Evolutionary conservation across 2,113 vertebrate species (phyloP), one percentile per base, ranked within the genome.

Genomic region (Chlamydotis undulata): DNA sequence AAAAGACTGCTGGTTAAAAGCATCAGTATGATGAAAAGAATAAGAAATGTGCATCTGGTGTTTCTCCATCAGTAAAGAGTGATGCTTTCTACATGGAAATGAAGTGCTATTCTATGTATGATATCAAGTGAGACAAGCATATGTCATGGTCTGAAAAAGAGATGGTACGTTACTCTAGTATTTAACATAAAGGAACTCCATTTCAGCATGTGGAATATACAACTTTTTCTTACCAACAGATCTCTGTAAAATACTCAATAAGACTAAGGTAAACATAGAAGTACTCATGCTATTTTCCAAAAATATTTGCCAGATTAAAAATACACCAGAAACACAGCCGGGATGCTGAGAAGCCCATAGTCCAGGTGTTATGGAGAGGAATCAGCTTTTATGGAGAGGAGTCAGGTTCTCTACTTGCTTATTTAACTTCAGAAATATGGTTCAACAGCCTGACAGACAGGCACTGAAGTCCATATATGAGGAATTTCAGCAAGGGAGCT

Each of bases 291-390:
- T 50, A 23, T 71, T 96, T 96, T 73, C 35, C 14, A 79, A 56
- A 79, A 69, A 73, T 41, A 83, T 69, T 91, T 25, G n/a, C 88
- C 23, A 71, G 25, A n/a, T 92, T 93, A 67, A 94, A 95, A 93
- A n/a, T 25, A 7, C 57, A 45, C 5, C 3, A 3, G 35, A 94
- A 67, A 39, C 50, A 28, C 14, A 79, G 10, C 10, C 68, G 19
- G 14, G 16, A 74, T 74, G 24, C 7, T 89, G n/a, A 69, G 28
- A 43, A 79, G 47, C 29, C 39, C 55, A 31, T 29, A 79, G 59
- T 39, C 14, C 19, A 61, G n/a, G n/a, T 56, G 10, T 83, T 57
- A 28, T 17, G 31, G 37, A 50, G 16, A 78, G 19, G 35, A 94
- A 80, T 49, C 14, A 82, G 4, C 14, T 16, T 57, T 86, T 59